Percentiles rank a stretch among this genome's conserved stretches.
Conservation (phyloP, 2,888 invertebrate genomes). For the Noctua pronuba region DNA sequence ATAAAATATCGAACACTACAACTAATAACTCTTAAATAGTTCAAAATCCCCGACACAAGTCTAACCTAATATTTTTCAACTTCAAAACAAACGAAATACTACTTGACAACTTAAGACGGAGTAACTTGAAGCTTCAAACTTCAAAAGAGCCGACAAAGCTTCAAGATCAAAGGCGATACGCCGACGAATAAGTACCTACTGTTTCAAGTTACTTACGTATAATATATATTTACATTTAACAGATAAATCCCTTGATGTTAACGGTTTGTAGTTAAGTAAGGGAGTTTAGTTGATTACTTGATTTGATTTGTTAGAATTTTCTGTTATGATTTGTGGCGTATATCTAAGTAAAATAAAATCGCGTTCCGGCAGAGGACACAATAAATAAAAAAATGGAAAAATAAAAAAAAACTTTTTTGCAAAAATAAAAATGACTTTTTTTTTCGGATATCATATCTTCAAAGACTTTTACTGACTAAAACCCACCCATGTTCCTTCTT, state of each 20-base stretch:
- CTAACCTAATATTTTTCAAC: slow-evolving; percentile 19
- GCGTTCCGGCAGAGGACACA: too few species aligned
- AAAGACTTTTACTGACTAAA: too few species aligned
- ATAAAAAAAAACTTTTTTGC: too few species aligned
- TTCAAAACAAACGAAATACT: neutral
- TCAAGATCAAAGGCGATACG: slow-evolving; percentile 54
- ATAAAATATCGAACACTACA: neutral
- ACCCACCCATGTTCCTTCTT: too few species aligned
- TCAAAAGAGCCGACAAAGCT: slow-evolving; percentile 63
- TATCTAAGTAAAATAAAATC: neutral
- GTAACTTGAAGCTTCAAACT: slow-evolving; percentile 42
- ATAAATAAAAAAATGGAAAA: too few species aligned
- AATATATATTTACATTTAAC: slow-evolving; percentile 27
- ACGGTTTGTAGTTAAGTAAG: neutral
- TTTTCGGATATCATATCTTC: too few species aligned
- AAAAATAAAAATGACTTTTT: too few species aligned
- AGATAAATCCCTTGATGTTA: neutral
- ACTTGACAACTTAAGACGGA: slow-evolving; percentile 48
- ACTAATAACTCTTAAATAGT: neutral
- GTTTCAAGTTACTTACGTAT: slow-evolving; percentile 32
- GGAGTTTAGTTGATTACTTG: neutral
- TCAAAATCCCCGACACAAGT: too few species aligned
- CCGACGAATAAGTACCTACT: slow-evolving; percentile 16
- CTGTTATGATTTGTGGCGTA: neutral
- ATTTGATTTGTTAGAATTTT: neutral